These are phyloP conservation scores for Volucella inflata DNA, from an alignment of 2,888 invertebrate species.

Conservation along the genomic window DNA sequence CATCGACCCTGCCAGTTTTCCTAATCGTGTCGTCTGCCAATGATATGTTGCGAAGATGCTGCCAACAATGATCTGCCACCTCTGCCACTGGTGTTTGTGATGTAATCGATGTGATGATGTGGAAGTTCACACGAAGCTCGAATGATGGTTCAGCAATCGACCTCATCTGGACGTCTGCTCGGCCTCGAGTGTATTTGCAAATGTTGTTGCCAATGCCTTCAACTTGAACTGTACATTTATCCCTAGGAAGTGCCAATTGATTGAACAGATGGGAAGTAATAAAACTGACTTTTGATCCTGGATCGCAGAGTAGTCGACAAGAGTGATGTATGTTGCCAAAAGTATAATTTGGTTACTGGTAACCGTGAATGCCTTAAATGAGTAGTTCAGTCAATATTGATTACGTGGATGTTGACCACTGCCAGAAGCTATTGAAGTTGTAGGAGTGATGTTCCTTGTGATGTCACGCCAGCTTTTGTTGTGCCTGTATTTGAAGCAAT, in stretches of 20 bases:
- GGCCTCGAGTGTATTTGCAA: conserved; percentile 8
- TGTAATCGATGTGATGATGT: conserved; percentile 11
- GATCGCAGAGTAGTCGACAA: conserved; percentile 50
- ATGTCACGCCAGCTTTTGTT: too few relatives aligned
- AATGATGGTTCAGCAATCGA: conserved; percentile 18
- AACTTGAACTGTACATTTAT: conserved; percentile 15
- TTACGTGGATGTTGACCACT: conserved; percentile 17
- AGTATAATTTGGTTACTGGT: conserved; percentile 6
- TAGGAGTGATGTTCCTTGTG: neutral
- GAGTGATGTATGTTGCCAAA: conserved; percentile 32
- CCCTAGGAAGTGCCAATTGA: conserved; percentile 33
- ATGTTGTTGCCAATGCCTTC: conserved; percentile 22
- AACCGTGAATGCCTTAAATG: conserved; percentile 6
- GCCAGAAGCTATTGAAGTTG: neutral
- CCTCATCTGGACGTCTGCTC: neutral
- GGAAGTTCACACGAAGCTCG: conserved; percentile 7
- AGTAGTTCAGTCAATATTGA: conserved; percentile 9
- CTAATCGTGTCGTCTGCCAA: conserved; percentile 74
- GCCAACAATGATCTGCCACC: conserved; percentile 68
- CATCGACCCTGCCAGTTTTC: conserved; percentile 53
- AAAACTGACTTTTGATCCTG: conserved; percentile 50
- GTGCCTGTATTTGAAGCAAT: neutral
- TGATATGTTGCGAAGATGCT: conserved; percentile 64
- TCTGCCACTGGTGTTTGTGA: conserved; percentile 64
- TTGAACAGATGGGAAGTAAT: conserved; percentile 26